Percentiles rank a stretch among this genome's conserved stretches.
Conservation (phyloP, 1,140 invertebrate genomes). For the Drosophila mojavensis region DNA sequence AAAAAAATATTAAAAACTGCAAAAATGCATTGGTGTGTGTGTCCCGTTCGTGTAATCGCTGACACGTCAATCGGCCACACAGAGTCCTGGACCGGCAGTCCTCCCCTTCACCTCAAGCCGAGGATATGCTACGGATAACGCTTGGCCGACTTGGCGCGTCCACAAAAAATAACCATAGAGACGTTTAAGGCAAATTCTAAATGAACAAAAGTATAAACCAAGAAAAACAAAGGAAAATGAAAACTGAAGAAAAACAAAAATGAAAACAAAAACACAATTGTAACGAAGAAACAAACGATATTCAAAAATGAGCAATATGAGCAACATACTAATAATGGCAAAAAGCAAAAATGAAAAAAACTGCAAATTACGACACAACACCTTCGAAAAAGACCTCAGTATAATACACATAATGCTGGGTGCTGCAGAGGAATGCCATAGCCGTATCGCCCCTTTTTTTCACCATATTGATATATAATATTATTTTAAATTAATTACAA, state of each 20-base stretch:
- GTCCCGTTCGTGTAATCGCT: slow-evolving; percentile 81
- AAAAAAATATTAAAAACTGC: slow-evolving; percentile 67
- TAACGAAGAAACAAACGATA: slow-evolving; percentile 71
- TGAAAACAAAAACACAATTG: slow-evolving; percentile 60
- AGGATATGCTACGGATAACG: background rate
- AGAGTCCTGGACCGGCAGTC: background rate
- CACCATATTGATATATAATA: background rate
- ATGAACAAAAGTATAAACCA: slow-evolving; percentile 81
- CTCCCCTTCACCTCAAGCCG: background rate
- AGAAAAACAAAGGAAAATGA: slow-evolving; percentile 37
- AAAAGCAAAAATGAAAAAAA: slow-evolving; percentile 77
- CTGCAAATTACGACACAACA: slow-evolving; percentile 83
- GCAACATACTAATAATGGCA: slow-evolving; percentile 81
- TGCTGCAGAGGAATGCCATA: slow-evolving; percentile 72
- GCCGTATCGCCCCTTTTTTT: slow-evolving; percentile 77
- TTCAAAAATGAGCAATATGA: slow-evolving; percentile 77
- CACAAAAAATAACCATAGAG: slow-evolving; percentile 81
- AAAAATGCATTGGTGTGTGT: slow-evolving; percentile 83
- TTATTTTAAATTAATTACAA: slow-evolving; percentile 1
- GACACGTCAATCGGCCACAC: slow-evolving; percentile 41
- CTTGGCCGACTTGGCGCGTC: slow-evolving; percentile 49
- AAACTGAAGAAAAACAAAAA: slow-evolving; percentile 32
- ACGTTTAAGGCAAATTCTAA: slow-evolving; percentile 83
- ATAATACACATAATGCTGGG: slow-evolving; percentile 70
- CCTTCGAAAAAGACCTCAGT: slow-evolving; percentile 81